phyloP scores from a whole-genome alignment of 2,113 vertebrate species.

The Vulpes ferrilata region DNA sequence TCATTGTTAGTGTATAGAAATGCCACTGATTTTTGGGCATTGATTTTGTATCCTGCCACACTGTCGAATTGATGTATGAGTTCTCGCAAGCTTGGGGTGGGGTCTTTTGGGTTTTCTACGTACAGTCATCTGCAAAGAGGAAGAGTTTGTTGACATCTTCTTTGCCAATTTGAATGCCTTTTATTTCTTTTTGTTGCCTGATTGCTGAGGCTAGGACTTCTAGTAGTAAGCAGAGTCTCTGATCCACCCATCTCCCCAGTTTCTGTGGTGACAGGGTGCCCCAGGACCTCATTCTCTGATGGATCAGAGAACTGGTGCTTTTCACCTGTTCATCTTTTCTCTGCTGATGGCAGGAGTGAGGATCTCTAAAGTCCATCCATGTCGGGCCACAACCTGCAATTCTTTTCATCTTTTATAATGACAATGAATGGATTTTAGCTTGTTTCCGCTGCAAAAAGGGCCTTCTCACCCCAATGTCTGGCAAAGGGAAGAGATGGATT shows the following conservation, averaged over 20 bases:
- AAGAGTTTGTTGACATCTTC: too few species aligned
- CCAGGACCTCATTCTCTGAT: not conserved
- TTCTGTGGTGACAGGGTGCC: not conserved
- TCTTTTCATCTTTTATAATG: not conserved
- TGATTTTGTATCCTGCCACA: too few species aligned
- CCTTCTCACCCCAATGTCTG: not conserved
- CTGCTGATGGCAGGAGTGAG: not conserved
- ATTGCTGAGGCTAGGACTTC: too few species aligned
- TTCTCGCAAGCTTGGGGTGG: too few species aligned
- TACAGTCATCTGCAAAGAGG: too few species aligned
- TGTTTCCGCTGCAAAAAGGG: not conserved
- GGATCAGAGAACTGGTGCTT: not conserved
- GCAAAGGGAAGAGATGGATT: not conserved
- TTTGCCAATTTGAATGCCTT: too few species aligned
- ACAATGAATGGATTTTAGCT: not conserved
- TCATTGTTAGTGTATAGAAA: too few species aligned
- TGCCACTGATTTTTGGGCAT: too few species aligned
- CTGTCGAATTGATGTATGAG: too few species aligned
- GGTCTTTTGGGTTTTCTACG: too few species aligned
- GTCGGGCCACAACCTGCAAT: not conserved
- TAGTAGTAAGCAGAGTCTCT: not conserved
- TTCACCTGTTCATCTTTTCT: not conserved
- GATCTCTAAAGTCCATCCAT: not conserved
- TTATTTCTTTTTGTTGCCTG: too few species aligned
- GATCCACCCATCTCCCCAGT: not conserved